phyloP scores from a whole-genome alignment of 2,888 invertebrate genomes.

The Gortyna flavago region DNA sequence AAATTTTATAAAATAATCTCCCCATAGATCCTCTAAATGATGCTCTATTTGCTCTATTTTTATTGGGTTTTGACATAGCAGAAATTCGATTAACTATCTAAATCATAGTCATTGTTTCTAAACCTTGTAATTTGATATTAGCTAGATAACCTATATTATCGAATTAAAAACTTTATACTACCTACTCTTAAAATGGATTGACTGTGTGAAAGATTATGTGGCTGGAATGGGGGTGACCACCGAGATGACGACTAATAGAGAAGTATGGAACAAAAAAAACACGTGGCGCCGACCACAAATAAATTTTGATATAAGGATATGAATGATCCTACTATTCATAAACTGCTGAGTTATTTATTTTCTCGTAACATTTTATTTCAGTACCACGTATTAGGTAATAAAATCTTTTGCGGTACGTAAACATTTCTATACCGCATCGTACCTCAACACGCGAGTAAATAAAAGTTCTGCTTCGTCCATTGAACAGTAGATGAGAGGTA shows the following conservation, averaged over 20 bases:
- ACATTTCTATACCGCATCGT: conserved; percentile 4
- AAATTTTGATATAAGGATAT: not conserved
- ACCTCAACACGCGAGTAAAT: conserved; percentile 8
- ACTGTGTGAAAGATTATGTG: not conserved
- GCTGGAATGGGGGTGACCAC: not conserved
- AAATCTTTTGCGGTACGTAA: not conserved
- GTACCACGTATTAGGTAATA: not conserved
- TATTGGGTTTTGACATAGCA: not conserved
- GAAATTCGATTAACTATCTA: too few species aligned
- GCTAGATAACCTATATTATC: not conserved
- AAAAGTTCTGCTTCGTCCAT: conserved; percentile 15
- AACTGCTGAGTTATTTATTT: not conserved
- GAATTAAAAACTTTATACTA: not conserved
- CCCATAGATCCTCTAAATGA: not conserved
- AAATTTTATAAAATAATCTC: not conserved
- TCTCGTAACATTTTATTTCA: conserved; percentile 2
- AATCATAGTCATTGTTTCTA: not conserved
- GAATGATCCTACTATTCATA: not conserved
- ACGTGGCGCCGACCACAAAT: not conserved
- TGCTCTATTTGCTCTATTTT: too few species aligned
- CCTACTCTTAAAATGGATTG: not conserved
- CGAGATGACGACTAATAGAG: not conserved
- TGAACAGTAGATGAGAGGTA: conserved; percentile 10
- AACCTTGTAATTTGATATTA: not conserved
- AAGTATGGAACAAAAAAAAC: not conserved